Evolutionary conservation across 2,113 vertebrate genomes (phyloP).

Genomic region (Vombatus ursinus): DNA sequence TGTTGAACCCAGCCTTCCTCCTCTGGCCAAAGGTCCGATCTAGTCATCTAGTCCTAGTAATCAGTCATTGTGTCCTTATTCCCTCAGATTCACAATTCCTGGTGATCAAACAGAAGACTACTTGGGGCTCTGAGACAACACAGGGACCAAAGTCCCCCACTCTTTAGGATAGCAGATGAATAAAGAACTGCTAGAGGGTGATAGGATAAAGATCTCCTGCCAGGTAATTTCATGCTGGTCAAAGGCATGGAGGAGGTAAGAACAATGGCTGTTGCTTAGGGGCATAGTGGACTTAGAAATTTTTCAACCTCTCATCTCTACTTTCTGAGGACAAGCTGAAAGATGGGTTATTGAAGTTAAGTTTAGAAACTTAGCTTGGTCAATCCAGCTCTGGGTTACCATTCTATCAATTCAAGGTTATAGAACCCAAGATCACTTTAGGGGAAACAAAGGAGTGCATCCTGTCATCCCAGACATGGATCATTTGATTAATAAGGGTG

Average conservation of each 20-base stretch:
- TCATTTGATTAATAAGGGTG: not conserved
- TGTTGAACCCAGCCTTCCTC: not conserved
- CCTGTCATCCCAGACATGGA: not conserved
- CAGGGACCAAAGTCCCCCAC: not conserved
- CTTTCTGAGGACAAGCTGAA: not conserved
- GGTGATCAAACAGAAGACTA: not conserved
- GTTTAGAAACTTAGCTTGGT: not conserved
- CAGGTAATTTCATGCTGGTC: no score
- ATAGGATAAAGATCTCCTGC: no score
- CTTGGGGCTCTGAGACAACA: not conserved
- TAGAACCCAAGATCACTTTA: not conserved
- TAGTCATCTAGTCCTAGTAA: not conserved
- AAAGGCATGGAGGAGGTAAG: no score
- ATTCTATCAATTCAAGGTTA: not conserved
- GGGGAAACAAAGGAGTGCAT: not conserved
- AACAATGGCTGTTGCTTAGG: not conserved
- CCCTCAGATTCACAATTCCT: no score
- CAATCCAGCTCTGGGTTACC: not conserved
- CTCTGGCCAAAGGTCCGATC: not conserved
- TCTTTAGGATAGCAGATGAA: not conserved
- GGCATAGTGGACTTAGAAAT: not conserved
- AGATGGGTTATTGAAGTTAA: not conserved
- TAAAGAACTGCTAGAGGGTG: not conserved
- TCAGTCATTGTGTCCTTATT: not conserved
- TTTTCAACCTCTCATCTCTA: not conserved